phyloP scores from a whole-genome alignment of 2,888 invertebrate species.

The Empis livida region DNA sequence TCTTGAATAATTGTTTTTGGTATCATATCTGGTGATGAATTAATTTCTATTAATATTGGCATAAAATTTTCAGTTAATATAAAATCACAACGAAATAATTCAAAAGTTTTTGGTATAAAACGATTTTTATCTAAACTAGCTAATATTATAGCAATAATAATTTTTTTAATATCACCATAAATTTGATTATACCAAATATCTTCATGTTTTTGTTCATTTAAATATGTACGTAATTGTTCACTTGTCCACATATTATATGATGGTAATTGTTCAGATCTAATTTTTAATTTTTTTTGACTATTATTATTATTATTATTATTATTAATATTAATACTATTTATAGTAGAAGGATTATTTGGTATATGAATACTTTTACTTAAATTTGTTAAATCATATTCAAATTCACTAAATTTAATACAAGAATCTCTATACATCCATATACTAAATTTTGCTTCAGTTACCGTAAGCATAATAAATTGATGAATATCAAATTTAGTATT shows the following conservation, averaged over 20 bases:
- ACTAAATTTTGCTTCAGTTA: constrained; percentile 55
- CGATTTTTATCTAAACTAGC: constrained; percentile 63
- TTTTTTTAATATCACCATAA: constrained; percentile 74
- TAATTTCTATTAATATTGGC: constrained; percentile 88
- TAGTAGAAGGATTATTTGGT: constrained; percentile 77
- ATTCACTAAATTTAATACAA: constrained; percentile 76
- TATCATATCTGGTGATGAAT: constrained; percentile 73
- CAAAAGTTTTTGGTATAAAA: constrained; percentile 62
- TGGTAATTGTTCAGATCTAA: constrained; percentile 44
- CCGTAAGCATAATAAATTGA: constrained; percentile 71
- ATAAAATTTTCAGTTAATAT: constrained; percentile 71
- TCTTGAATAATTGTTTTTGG: constrained; percentile 74
- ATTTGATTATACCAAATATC: constrained; percentile 55
- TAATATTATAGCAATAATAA: constrained; percentile 65
- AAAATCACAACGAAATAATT: constrained; percentile 87
- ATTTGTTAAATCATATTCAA: constrained; percentile 61
- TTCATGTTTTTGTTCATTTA: constrained; percentile 33
- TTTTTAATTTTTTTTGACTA: constrained; percentile 63
- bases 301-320: too few species aligned
- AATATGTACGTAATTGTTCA: constrained; percentile 52
- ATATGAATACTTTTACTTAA: constrained; percentile 77
- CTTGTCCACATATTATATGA: constrained; percentile 75
- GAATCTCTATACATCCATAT: constrained; percentile 81
- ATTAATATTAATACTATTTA: constrained; percentile 46
- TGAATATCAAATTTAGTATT: constrained; percentile 85